These are phyloP conservation scores for Saturnia pavonia DNA, from an alignment of 2,888 invertebrate species.

Conservation along the genomic window DNA sequence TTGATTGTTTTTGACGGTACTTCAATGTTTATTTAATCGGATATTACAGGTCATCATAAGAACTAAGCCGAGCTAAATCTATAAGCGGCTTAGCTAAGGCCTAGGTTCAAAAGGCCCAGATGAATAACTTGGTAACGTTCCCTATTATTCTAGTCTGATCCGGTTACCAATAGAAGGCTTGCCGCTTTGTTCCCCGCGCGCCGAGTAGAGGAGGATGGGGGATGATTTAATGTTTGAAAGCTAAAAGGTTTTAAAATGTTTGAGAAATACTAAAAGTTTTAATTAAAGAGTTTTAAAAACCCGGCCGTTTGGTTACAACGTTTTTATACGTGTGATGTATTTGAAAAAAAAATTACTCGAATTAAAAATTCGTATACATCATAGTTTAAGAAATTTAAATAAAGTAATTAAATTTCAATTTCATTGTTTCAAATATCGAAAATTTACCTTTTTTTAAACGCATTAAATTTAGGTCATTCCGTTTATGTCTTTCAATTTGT, in stretches of 20 bases:
- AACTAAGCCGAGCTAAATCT: no score
- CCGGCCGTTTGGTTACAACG: not conserved
- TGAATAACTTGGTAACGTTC: not conserved
- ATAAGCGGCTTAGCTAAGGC: not conserved
- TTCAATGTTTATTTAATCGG: no score
- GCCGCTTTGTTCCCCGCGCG: not conserved
- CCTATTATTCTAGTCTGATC: conserved; percentile 2
- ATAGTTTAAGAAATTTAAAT: not conserved
- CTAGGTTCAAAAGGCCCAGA: not conserved
- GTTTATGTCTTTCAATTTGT: no score
- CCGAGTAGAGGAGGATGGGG: not conserved
- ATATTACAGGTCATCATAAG: no score
- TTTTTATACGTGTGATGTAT: not conserved
- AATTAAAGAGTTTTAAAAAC: not conserved
- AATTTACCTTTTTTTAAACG: no score
- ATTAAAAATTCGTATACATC: not conserved
- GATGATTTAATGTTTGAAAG: not conserved
- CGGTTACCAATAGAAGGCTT: conserved; percentile 1
- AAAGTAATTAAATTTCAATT: not conserved
- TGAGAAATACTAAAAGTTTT: not conserved
- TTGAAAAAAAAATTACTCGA: not conserved
- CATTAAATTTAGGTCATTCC: no score
- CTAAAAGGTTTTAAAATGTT: not conserved
- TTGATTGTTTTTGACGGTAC: no score
- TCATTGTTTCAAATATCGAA: no score